Evolutionary conservation across 2,797 vertebrate species (phyloP).

Genomic region (Xyrichtys novacula): DNA sequence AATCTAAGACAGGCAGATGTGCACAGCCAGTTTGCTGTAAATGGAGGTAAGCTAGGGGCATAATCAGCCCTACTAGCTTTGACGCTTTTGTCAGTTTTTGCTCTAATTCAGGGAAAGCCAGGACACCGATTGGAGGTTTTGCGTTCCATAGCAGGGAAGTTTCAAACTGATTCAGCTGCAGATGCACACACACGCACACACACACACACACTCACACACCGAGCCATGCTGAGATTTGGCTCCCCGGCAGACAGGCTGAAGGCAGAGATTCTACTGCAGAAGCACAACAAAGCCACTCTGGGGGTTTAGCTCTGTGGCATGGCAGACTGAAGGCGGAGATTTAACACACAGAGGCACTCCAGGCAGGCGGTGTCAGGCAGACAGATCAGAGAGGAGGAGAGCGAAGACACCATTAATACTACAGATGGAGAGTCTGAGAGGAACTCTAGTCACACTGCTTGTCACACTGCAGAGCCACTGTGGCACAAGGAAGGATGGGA

Average conservation of each 20-base stretch:
- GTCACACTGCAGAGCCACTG: slow-evolving; percentile 43
- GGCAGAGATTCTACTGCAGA: slow-evolving; percentile 63
- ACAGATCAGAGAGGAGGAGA: slow-evolving; percentile 61
- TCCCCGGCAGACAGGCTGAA: slow-evolving; percentile 60
- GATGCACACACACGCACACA: slow-evolving; percentile 22
- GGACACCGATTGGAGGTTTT: slow-evolving; percentile 25
- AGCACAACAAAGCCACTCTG: slow-evolving; percentile 68
- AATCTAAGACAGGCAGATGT: background rate
- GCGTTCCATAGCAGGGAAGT: slow-evolving; percentile 22
- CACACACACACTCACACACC: slow-evolving; percentile 14
- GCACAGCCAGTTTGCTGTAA: background rate
- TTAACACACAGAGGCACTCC: slow-evolving; percentile 67
- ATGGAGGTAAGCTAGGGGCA: slow-evolving; percentile 11
- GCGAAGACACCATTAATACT: slow-evolving; percentile 64
- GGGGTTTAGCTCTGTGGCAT: slow-evolving; percentile 61
- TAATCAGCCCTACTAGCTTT: background rate
- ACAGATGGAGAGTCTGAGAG: slow-evolving; percentile 60
- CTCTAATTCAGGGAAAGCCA: slow-evolving; percentile 34
- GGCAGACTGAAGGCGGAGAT: slow-evolving; percentile 63
- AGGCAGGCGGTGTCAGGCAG: slow-evolving; percentile 66
- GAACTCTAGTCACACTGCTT: slow-evolving; percentile 34
- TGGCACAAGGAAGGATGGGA: slow-evolving; percentile 20
- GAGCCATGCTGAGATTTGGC: slow-evolving; percentile 49
- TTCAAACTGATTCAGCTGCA: slow-evolving; percentile 40
- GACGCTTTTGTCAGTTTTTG: slow-evolving; percentile 21